A percentile compares a stretch with the other conserved stretches of the same genome.
These are phyloP conservation scores for Bombyx mandarina DNA, from an alignment of 1,140 invertebrate species.

Conservation along the genomic window DNA sequence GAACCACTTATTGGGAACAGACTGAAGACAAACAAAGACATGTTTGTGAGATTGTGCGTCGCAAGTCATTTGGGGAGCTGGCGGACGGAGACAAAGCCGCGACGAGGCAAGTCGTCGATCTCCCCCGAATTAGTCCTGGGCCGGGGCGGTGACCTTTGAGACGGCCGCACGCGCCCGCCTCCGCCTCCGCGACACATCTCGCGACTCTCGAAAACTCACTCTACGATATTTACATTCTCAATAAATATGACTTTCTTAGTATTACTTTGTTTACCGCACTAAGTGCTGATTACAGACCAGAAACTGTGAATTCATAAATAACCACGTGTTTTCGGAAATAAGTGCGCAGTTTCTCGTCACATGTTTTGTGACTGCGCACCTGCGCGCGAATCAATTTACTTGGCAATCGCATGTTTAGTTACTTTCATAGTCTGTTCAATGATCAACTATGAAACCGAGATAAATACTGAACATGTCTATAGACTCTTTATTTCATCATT, in stretches of 20 bases:
- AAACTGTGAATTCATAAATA: too few relatives aligned
- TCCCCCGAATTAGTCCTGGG: constrained; percentile 68
- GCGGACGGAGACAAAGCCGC: constrained; percentile 58
- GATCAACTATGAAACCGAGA: too few relatives aligned
- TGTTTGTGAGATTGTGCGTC: constrained; percentile 13
- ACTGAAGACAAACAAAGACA: constrained; percentile 24
- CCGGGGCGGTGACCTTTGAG: constrained; percentile 57
- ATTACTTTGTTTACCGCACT: too few relatives aligned
- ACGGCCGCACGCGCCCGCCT: constrained; percentile 22
- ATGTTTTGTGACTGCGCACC: constrained; percentile 16
- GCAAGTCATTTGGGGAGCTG: constrained; percentile 16
- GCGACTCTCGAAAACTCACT: not conserved
- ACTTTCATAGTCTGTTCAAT: too few relatives aligned
- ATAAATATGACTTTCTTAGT: too few relatives aligned
- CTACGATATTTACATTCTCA: too few relatives aligned
- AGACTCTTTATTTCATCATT: too few relatives aligned
- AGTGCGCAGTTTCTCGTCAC: constrained; percentile 18
- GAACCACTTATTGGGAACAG: too few relatives aligned
- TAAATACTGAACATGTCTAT: too few relatives aligned
- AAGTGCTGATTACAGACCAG: too few relatives aligned
- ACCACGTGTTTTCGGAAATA: too few relatives aligned
- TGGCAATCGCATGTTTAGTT: constrained; percentile 15
- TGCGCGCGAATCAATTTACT: constrained; percentile 18
- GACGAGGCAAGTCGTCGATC: constrained; percentile 59
- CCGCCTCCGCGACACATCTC: constrained; percentile 4